Percentiles rank a stretch among this genome's conserved stretches.
Conservation (phyloP, 2,888 invertebrate genomes). For the Pollenia labialis region DNA sequence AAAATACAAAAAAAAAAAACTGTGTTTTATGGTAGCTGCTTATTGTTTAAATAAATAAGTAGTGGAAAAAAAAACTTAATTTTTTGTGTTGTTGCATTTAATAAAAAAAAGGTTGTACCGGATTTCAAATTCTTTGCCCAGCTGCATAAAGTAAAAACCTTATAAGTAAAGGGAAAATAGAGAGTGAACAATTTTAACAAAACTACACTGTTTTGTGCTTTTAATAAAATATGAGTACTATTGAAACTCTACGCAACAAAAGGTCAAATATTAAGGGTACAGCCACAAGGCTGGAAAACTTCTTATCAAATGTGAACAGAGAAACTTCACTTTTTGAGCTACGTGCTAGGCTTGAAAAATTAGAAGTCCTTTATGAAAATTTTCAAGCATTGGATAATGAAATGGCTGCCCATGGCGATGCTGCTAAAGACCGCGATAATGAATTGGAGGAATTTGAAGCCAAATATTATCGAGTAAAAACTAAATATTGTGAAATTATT, state of each 20-base stretch:
- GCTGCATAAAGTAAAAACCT: neutral
- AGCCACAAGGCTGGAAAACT: no score
- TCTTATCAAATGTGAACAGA: no score
- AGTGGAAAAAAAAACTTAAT: neutral
- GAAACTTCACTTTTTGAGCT: slow-evolving; percentile 40
- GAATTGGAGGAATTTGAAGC: slow-evolving; percentile 46
- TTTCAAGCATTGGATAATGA: slow-evolving; percentile 9
- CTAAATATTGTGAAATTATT: slow-evolving; percentile 31
- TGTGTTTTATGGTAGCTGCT: neutral
- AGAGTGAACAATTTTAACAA: neutral
- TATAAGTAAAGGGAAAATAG: slow-evolving; percentile 34
- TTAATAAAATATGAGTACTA: no score
- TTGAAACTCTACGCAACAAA: no score
- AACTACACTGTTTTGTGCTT: no score
- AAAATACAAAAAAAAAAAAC: slow-evolving; percentile 3
- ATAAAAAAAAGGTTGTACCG: slow-evolving; percentile 24
- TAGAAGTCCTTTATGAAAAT: slow-evolving; percentile 35
- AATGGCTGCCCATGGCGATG: slow-evolving; percentile 19
- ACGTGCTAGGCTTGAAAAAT: slow-evolving; percentile 24
- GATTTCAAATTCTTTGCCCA: no score
- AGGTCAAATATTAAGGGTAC: no score
- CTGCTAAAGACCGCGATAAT: slow-evolving; percentile 18
- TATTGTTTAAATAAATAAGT: neutral
- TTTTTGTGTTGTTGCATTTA: neutral
- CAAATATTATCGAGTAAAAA: slow-evolving; percentile 38